Evolutionary conservation across 2,888 invertebrate genomes (phyloP).

Genomic region (Synanthedon vespiformis): DNA sequence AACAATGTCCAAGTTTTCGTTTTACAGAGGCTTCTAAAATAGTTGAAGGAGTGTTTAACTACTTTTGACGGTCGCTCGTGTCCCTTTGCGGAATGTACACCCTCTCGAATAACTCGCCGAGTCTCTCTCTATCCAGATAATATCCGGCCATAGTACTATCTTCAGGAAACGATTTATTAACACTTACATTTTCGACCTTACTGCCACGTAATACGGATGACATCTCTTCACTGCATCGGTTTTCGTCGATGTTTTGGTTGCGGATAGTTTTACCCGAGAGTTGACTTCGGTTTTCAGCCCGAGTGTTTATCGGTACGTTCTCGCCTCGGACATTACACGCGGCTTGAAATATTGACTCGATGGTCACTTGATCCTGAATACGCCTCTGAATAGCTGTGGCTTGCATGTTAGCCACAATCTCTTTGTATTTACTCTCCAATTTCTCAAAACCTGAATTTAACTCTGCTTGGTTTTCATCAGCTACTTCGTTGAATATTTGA

Average conservation of each 20-base stretch:
- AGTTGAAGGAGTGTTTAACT: not conserved
- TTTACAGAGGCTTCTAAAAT: not conserved
- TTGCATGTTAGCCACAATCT: conserved; percentile 54
- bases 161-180: conserved; percentile 28
- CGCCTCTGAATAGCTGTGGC: conserved; percentile 53
- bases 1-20: not conserved
- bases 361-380: conserved; percentile 48
- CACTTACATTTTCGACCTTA: conserved; percentile 26
- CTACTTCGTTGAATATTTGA: conserved; percentile 39
- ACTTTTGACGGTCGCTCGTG: conserved; percentile 16
- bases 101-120: conserved; percentile 48
- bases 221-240: conserved; percentile 29
- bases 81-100: conserved; percentile 52
- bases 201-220: conserved; percentile 27
- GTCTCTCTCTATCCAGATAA: conserved; percentile 43
- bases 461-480: conserved; percentile 43
- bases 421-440: conserved; percentile 53
- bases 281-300: conserved; percentile 16
- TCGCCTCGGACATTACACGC: conserved; percentile 31
- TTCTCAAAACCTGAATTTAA: conserved; percentile 38
- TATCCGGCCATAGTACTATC: conserved; percentile 32
- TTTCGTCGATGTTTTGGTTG: conserved; percentile 22
- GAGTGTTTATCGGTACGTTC: conserved; percentile 9
- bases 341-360: conserved; percentile 47
- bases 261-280: conserved; percentile 22